Base-by-base conservation (phyloP, 1,140 invertebrate genomes). In the Charaxes varanes region DNA sequence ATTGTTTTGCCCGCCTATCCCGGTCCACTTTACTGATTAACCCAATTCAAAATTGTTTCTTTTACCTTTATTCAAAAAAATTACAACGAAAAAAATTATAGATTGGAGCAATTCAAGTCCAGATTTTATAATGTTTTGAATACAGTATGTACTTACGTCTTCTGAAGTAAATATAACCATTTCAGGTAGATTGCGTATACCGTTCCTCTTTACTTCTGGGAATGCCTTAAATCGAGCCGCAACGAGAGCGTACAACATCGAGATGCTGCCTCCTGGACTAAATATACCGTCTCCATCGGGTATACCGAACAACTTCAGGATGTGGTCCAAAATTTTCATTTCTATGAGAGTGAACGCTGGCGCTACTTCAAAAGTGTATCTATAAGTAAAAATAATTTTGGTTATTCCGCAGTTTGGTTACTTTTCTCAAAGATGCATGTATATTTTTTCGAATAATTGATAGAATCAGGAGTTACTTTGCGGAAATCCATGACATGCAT, bases 241-340 rank as follows among this genome's bases (percentile, higher is more conserved):
- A 2, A 93, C 88, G 38, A 97, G 86, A 0, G 89, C 94, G 60
- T 85, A 88, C 87, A 97, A 89, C 64, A 97, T 97, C 0, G 95
- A 91, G 1, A 95, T 87, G 40, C 94, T 95, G 3, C 96, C 96
- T 24, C 96, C 92, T n/a, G 92, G 91, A 22, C 87, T 85, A 35
- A 93, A 88, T n/a, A 93, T 91, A 2, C 91, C 91, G 64, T 93
- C 91, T 1, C 87, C 90, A 15, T 86, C 60, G 37, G 53, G 26
- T 66, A 88, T 95, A 0, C 93, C 93, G 42, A 95, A 86, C 4
- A 92, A 57, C 4, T 86, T 61, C 1, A 91, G 73, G 28, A 92
- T 87, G 28, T 87, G 86, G 1, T 78, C 59, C 10, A 94, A 67
- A 0, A 94, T 73, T 57, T 88, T 87, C 8, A 87, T 72, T 54